Evolutionary conservation across 1,140 invertebrate species (phyloP), one percentile per base, ranked within the genome.

Genomic region (Pogonomyrmex barbatus): DNA sequence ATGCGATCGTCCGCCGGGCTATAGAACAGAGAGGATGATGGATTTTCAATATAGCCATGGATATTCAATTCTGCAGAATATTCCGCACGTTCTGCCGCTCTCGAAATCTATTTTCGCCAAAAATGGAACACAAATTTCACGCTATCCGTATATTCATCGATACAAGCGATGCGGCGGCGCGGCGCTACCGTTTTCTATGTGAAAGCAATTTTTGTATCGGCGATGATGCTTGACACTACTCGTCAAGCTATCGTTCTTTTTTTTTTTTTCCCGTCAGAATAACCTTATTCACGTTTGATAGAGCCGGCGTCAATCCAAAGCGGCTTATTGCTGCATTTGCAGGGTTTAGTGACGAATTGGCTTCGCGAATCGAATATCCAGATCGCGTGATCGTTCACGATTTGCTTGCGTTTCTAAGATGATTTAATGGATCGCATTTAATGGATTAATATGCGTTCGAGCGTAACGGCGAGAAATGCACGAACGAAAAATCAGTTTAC

Each of bases 401-500:
- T 33, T 63, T 42, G 5, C 45, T 45, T 60, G 47, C 24, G 12
- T 89, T 87, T 89, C 79, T 58, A 67, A 36, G 36, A 63, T 56
- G 81, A 82, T 85, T 85, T 84, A 14, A 24, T 0, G 24, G 24
- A 39, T 17, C 83, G 68, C 88, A 67, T 76, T 89, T 86, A 81
- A 50, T 62, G 88, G 90, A 91, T 91, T 91, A 86, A 91, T 88
- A 85, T 17, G 58, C 75, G 33, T 30, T 76, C 36, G 62, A 89
- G 85, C 52, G 75, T 85, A 62, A 42, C 50, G 9, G 54, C 12
- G 42, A 82, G 10, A 24, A 24, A 24, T 65, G 84, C 42, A 62
- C 42, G 47, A 88, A 79, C 88, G 54, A 68, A 86, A 89, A 91
- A 89, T 86, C 84, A 83, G 73, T 87, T 91, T 89, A 87, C 52